Evolutionary conservation across 2,113 vertebrate species (phyloP), one percentile per base, ranked within the genome.

Genomic region (Pachycephala philippinensis): DNA sequence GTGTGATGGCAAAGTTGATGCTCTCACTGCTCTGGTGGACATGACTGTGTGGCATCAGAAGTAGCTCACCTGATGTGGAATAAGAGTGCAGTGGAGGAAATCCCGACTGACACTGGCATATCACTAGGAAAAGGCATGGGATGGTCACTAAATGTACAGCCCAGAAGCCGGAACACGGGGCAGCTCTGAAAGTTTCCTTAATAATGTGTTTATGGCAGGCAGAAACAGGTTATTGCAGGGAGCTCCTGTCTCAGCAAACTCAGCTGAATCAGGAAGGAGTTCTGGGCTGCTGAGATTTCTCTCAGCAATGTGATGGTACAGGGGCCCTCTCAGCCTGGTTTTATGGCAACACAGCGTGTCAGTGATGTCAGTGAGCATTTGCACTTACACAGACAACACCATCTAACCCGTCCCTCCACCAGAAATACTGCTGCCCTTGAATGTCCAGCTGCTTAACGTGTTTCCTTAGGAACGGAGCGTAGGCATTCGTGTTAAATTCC

Each of bases 71-170:
- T 35, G 31, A 61, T 6, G 60, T 33, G 20, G 52, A 27, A 50
- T 35, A 63, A 59, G 11, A 53, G 22, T 17, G 44, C 35, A 39
- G 52, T 23, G 54, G 47, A 84, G 47, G 21, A 87, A 87, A 65
- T 18, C 11, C 19, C 16, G 16, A 47, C 40, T 68, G 47, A 64
- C n/a, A 31, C 5, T 26, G 16, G 30, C 17, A 6, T 14, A 47
- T 15, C 5, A 5, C 66, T n/a, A 47, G 61, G 8, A 66, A 77
- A 79, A 81, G 33, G n/a, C 5, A 4, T 0, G 0, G 27, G 45
- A 40, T 7, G 20, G 39, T 57, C 66, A 69, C 19, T 49, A n/a
- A 65, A 50, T 3, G 21, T 21, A 31, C 65, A 75, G 39, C 12
- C 15, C 63, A 79, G 74, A 68, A 71, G 30, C 10, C 65, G 74